Conservation (phyloP, 1,140 invertebrate genomes). For the Bathynomus jamesi region DNA sequence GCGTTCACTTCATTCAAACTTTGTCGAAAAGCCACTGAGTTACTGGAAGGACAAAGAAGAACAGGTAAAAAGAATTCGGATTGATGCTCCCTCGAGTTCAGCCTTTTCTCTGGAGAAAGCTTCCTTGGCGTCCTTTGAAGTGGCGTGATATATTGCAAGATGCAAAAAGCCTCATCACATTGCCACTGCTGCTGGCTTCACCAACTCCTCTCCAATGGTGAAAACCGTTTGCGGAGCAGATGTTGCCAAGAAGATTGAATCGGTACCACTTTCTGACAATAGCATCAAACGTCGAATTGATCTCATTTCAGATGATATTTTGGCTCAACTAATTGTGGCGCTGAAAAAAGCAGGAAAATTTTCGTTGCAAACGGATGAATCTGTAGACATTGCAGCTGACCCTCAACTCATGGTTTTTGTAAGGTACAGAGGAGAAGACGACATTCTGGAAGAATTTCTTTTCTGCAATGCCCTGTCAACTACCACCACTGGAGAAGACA, state of each 20-base stretch:
- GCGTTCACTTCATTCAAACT: constrained; percentile 5
- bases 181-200: too few species aligned
- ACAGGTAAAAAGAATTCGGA: constrained; percentile 4
- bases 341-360: not conserved
- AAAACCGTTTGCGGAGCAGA: too few species aligned
- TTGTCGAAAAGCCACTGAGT: constrained; percentile 12
- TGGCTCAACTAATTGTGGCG: not conserved
- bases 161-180: constrained; percentile 14
- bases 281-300: not conserved
- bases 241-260: not conserved
- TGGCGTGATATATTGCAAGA: too few species aligned
- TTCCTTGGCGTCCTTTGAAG: too few species aligned
- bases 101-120: too few species aligned
- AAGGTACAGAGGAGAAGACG: not conserved
- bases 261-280: not conserved
- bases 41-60: constrained; percentile 13
- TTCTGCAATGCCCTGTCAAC: not conserved
- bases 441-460: not conserved
- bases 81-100: constrained; percentile 12
- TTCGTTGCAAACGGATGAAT: not conserved
- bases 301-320: not conserved
- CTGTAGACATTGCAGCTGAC: not conserved
- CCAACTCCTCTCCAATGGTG: too few species aligned
- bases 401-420: not conserved
- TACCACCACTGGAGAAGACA: not conserved